A percentile compares a stretch with the other conserved stretches of the same genome.
Evolutionary conservation across 2,797 vertebrate species (phyloP).

Genomic region (Synaphobranchus kaupii): DNA sequence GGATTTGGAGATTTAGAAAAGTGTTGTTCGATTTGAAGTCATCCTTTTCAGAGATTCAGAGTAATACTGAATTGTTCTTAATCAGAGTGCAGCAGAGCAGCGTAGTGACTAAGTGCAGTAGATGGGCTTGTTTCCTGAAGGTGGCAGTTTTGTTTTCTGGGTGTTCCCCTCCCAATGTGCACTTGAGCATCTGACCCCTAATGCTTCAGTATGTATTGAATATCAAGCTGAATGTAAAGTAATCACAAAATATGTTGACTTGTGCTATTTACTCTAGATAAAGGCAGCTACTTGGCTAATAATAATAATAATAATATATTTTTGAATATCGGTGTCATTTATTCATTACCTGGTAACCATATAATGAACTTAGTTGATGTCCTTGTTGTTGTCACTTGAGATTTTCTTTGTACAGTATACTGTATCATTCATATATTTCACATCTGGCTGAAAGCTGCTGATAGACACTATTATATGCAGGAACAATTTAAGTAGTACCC

Average conservation of each 20-base stretch:
- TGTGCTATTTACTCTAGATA: too few species aligned
- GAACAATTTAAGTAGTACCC: not conserved
- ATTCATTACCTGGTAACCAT: not conserved
- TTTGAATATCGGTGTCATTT: too few species aligned
- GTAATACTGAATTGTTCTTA: constrained; percentile 7
- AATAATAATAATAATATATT: not conserved
- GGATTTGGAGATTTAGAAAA: not conserved
- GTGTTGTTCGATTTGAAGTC: not conserved
- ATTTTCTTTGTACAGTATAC: not conserved
- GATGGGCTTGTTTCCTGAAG: not conserved
- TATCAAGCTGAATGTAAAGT: not conserved
- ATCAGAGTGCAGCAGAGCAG: not conserved
- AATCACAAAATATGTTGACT: not conserved
- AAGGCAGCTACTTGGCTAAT: too few species aligned
- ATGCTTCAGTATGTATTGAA: not conserved
- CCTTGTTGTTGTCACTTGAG: not conserved
- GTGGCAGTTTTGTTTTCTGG: not conserved
- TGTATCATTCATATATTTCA: constrained; percentile 3
- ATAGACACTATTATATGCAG: not conserved
- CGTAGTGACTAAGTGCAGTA: not conserved
- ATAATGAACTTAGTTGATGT: not conserved
- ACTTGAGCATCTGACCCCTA: not conserved
- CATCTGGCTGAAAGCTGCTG: not conserved
- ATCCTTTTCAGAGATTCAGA: not conserved
- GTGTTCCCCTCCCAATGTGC: not conserved